Base-by-base conservation (phyloP, 2,888 invertebrate species). In the Pyrgus malvae region DNA sequence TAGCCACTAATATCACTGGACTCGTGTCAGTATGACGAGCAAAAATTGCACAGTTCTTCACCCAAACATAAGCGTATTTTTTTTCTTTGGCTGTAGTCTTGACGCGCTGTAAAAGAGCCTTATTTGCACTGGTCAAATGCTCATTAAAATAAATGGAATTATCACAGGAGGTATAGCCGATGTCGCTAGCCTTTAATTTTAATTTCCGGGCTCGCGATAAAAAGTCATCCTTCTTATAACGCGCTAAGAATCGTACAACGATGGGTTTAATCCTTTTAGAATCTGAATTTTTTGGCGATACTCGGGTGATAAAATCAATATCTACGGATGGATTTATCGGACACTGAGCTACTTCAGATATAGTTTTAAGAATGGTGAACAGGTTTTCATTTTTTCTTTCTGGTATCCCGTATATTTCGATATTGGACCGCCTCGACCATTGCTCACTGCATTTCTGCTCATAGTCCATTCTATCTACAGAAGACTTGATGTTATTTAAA, bases 221-320 rank as follows among this genome's bases (percentile, higher is more conserved):
- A 33, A 54, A 54, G 16, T 54, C 54, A 9, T 48, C 48, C 12
- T 54, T 54, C 40, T 23, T 54, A 3, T 48, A 54, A 7, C 54
- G 46, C 6, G 41, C 27, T 6, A 48, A 8, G 9, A 54, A 48
- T 17, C 48, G 40, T 11, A 54, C 33, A 9, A 54, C 12, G 17
- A 54, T 48, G 3, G 48, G 55, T 19, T 48, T 42, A 3, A 48
- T 41, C 44, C 31, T 55, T 16, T 55, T 55, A n/a, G 14, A 14
- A 33, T 44, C 46, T 12, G 35, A 11, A 1, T 46, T 14, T 35
- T 45, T 49, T 2, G 49, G 50, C 3, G 55, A 37, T 1, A 58
- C 55, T 9, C 57, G 40, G 6, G 54, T 56, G n/a, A 58, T 33
- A 21, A 53, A 56, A 16, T 58, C 56, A 9, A 58, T 35, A 19